A percentile compares a stretch with the other conserved stretches of the same genome.
These are phyloP conservation scores for Aurelia aurita DNA, from an alignment of 30 jellyfish, hydroid and myxozoan species.

Conservation along the genomic window DNA sequence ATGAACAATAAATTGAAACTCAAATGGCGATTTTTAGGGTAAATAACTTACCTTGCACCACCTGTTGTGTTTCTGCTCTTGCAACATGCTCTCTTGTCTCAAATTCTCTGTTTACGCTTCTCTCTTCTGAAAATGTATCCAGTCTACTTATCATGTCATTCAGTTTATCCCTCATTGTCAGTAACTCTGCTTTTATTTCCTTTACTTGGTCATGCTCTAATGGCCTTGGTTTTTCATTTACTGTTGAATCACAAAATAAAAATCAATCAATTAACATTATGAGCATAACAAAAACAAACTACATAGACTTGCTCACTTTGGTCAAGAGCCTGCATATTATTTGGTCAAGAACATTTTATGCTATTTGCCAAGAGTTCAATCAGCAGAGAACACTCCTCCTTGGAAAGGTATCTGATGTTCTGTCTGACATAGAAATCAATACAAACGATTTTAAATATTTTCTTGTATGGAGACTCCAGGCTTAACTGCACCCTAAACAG, in stretches of 20 bases:
- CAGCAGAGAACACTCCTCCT: no score
- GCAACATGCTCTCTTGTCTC: slow-evolving; percentile 54
- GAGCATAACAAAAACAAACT: no score
- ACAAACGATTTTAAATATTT: no score
- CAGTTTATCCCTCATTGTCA: slow-evolving; percentile 82
- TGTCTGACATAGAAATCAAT: no score
- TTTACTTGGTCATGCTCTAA: slow-evolving; percentile 95
- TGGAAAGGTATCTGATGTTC: no score
- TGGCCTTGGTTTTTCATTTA: slow-evolving; percentile 95
- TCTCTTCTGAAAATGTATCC: slow-evolving; percentile 76
- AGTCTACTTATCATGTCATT: slow-evolving; percentile 74
- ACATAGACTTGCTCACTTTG: no score
- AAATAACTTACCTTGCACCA: slow-evolving; percentile 7
- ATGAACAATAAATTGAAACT: no score
- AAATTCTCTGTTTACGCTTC: slow-evolving; percentile 17
- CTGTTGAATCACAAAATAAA: slow-evolving; percentile 20
- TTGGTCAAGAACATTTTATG: no score
- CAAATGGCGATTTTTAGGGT: background rate
- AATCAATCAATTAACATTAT: background rate
- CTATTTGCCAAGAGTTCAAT: no score
- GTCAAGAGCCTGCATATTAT: no score
- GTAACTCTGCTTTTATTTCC: slow-evolving; percentile 84
- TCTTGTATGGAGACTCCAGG: no score
- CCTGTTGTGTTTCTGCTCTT: slow-evolving; percentile 2
- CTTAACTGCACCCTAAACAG: no score